These are phyloP conservation scores for Xestoiulus laeticollis DNA, from an alignment of 2,888 invertebrate species.

Conservation along the genomic window DNA sequence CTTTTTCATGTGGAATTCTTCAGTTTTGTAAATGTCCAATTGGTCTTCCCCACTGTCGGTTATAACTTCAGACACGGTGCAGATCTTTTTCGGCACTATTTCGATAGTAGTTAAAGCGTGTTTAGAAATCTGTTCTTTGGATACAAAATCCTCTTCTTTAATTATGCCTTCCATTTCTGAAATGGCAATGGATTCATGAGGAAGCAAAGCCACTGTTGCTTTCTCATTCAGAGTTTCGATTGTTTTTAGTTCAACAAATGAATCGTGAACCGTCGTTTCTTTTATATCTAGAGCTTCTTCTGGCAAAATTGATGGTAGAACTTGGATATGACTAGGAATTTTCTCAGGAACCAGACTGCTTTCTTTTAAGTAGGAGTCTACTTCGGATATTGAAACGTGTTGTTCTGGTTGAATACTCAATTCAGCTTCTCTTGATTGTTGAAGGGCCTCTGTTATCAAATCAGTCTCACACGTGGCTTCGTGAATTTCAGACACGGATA, in stretches of 20 bases:
- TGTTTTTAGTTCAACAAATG: slow-evolving; percentile 48
- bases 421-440: background rate
- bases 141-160: slow-evolving; percentile 51
- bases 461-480: slow-evolving; percentile 34
- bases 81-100: slow-evolving; percentile 52
- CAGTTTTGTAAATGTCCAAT: slow-evolving; percentile 47
- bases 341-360: slow-evolving; percentile 22
- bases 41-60: slow-evolving; percentile 55
- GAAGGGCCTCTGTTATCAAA: background rate
- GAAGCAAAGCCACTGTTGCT: slow-evolving; percentile 56
- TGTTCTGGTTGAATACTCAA: slow-evolving; percentile 27
- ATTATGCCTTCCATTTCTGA: slow-evolving; percentile 54
- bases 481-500: slow-evolving; percentile 46
- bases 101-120: slow-evolving; percentile 51
- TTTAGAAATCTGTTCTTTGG: slow-evolving; percentile 34
- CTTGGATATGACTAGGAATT: slow-evolving; percentile 49
- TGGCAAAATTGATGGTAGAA: slow-evolving; percentile 55
- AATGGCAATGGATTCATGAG: slow-evolving; percentile 56
- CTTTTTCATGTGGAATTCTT: background rate
- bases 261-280: slow-evolving; percentile 54
- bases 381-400: slow-evolving; percentile 42
- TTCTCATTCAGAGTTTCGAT: slow-evolving; percentile 52
- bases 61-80: slow-evolving; percentile 56
- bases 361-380: slow-evolving; percentile 14
- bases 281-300: slow-evolving; percentile 56